phyloP scores from a whole-genome alignment of 2,113 vertebrate species.

The Syrrhaptes paradoxus region DNA sequence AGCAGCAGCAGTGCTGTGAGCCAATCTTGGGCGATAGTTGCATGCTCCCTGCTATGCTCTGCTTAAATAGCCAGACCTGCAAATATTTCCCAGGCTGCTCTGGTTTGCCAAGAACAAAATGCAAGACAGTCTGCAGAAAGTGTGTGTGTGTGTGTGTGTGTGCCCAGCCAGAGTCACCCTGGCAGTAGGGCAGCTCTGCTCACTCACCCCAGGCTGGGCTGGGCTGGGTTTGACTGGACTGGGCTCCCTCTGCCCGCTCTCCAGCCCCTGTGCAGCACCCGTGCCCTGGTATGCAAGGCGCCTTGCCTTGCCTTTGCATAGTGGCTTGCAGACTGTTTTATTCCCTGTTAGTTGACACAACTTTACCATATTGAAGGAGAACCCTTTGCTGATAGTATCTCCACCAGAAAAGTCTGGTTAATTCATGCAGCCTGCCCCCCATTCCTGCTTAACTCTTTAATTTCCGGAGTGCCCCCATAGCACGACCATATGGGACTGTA shows the following conservation, averaged over 20 bases:
- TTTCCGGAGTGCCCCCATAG: neutral
- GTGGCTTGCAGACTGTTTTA: neutral
- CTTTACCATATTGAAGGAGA: neutral
- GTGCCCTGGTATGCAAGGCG: rapidly evolving
- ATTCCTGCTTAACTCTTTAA: slow-evolving; percentile 13
- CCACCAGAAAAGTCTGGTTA: neutral
- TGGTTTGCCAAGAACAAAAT: neutral
- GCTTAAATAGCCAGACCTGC: neutral
- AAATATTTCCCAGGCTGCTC: neutral
- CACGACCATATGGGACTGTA: neutral
- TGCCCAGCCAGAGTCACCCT: neutral
- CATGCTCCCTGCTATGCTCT: neutral
- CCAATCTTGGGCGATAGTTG: neutral
- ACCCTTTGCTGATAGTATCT: neutral
- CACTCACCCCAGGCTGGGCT: rapidly evolving
- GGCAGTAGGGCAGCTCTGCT: neutral
- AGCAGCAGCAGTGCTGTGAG: neutral
- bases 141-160: neutral
- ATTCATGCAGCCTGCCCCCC: neutral
- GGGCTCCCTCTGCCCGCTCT: neutral
- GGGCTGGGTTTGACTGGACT: neutral
- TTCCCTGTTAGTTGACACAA: neutral
- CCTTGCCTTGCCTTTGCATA: neutral
- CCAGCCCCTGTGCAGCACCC: neutral
- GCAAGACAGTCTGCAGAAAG: neutral